Evolutionary conservation across 2,797 vertebrate species (phyloP).

Genomic region (Rousettus madagascariensis): DNA sequence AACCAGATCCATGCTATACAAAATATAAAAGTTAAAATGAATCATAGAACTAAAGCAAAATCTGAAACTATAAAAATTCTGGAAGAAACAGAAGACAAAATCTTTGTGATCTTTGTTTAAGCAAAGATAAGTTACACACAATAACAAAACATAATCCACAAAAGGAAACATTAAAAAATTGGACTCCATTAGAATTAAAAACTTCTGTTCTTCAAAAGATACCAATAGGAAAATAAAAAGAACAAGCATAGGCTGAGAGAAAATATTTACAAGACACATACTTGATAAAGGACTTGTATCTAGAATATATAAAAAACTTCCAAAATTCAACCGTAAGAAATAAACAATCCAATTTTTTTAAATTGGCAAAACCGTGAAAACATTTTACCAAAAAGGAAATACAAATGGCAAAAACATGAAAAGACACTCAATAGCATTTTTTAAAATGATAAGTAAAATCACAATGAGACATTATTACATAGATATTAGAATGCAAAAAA

Average conservation of each 20-base stretch:
- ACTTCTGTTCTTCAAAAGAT: background rate
- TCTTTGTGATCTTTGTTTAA: background rate
- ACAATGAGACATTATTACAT: background rate
- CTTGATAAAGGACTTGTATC: background rate
- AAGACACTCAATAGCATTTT: background rate
- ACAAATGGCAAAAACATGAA: background rate
- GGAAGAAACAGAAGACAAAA: background rate
- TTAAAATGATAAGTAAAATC: background rate
- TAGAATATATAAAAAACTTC: background rate
- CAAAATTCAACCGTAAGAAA: conserved; percentile 6
- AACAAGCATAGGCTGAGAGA: background rate
- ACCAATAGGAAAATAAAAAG: background rate
- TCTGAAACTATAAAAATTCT: background rate
- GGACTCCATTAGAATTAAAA: background rate
- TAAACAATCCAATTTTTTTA: background rate
- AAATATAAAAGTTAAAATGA: background rate
- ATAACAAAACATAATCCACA: conserved; percentile 20
- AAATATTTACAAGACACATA: background rate
- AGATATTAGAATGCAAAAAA: background rate
- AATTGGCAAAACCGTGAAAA: background rate
- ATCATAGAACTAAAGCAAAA: background rate
- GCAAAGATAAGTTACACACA: background rate
- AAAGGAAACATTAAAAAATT: background rate
- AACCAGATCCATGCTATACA: background rate
- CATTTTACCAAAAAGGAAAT: background rate